A percentile compares a stretch with the other conserved stretches of the same genome.
Evolutionary conservation across 2,113 vertebrate genomes (phyloP).

Genomic region (Nerophis lumbriciformis): DNA sequence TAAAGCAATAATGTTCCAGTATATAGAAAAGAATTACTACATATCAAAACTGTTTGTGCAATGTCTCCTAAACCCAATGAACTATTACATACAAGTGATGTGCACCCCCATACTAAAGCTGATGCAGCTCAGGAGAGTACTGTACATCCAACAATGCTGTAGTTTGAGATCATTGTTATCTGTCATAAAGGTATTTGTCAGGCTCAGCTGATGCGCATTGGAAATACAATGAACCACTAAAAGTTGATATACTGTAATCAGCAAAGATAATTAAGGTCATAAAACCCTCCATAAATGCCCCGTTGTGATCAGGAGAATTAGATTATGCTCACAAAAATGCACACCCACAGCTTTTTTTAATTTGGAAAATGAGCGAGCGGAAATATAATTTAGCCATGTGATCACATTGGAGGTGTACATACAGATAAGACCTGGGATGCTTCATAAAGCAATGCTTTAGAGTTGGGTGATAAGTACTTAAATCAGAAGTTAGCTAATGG

Average conservation of each 20-base stretch:
- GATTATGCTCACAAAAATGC: conserved; percentile 72
- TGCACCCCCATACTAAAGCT: no score
- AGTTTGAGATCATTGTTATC: conserved; percentile 50
- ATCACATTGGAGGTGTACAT: conserved; percentile 74
- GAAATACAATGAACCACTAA: conserved; percentile 68
- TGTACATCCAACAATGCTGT: conserved; percentile 32
- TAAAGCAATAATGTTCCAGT: background rate
- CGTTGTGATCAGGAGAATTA: conserved; percentile 70
- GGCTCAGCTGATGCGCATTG: conserved; percentile 49
- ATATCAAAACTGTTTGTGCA: conserved; percentile 18
- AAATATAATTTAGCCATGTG: conserved; percentile 73
- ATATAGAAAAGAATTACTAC: background rate
- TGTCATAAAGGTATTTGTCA: conserved; percentile 57
- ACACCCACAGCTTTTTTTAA: conserved; percentile 76
- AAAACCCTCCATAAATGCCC: conserved; percentile 74
- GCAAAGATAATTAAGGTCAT: conserved; percentile 76
- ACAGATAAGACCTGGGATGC: conserved; percentile 72
- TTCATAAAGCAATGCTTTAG: conserved; percentile 70
- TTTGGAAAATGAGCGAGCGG: conserved; percentile 73
- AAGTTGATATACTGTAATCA: conserved; percentile 76
- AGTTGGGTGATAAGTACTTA: conserved; percentile 75
- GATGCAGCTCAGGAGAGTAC: no score
- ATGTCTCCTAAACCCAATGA: conserved; percentile 26
- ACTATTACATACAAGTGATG: background rate
- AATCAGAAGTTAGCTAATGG: conserved; percentile 76